A percentile compares a stretch with the other conserved stretches of the same genome.
These are phyloP conservation scores for Myiozetetes cayanensis DNA, from an alignment of 2,113 vertebrate genomes.

Conservation along the genomic window DNA sequence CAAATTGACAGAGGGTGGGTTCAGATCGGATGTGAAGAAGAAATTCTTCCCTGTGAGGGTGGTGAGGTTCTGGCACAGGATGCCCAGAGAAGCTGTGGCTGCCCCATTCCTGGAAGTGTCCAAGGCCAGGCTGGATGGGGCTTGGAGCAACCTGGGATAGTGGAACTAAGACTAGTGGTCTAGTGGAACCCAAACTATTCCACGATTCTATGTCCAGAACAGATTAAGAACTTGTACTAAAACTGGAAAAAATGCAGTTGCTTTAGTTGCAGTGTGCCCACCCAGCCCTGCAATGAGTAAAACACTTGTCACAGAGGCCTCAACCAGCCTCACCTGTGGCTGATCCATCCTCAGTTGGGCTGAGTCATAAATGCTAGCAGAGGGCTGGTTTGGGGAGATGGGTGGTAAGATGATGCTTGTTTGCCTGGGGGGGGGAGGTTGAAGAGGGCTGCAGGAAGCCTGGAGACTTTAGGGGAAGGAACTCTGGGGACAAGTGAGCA, in stretches of 20 bases:
- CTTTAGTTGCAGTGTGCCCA: not conserved
- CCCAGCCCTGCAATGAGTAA: too few relatives aligned
- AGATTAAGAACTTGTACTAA: not conserved
- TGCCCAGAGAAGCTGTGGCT: not conserved
- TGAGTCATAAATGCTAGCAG: not conserved
- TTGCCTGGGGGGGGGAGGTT: accelerated
- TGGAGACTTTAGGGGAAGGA: not conserved
- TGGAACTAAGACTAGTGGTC: not conserved
- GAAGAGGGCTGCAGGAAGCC: not conserved
- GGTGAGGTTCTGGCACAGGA: not conserved
- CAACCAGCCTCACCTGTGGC: not conserved
- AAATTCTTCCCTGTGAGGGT: not conserved
- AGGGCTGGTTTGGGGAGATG: not conserved
- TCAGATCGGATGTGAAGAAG: not conserved
- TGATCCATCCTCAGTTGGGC: not conserved
- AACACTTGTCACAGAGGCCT: not conserved
- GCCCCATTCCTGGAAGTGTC: not conserved
- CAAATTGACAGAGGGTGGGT: accelerated
- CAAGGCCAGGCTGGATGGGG: not conserved
- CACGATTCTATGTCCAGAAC: not conserved
- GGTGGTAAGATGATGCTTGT: not conserved
- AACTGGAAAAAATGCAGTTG: not conserved
- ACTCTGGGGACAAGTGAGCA: not conserved
- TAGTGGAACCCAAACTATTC: accelerated
- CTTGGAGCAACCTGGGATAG: not conserved